Base-by-base conservation (phyloP, 2,888 invertebrate species). In the Lottia gigantea region DNA sequence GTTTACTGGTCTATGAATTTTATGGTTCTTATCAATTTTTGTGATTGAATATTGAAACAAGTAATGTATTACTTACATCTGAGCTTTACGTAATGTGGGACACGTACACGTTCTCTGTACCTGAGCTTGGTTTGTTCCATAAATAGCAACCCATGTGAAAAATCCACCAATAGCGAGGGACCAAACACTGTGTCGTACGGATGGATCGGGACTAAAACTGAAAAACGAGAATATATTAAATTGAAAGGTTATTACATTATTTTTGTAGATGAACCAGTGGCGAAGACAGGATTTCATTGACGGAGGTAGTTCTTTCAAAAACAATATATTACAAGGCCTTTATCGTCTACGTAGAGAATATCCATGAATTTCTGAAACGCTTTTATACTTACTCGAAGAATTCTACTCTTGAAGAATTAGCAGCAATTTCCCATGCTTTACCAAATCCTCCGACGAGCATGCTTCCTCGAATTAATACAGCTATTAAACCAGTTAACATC, bases 111-210 rank as follows among this genome's bases (percentile, higher is more conserved):
- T 96, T 87, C 97, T 94, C 89, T 97, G 97, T 46, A 97, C 94
- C 70, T 96, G 95, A 0, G 96, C 95, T 88, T 97, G 97, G 89
- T 97, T 97, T 46, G 95, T 94, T 85, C 95, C 95, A 88, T 95
- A 97, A 91, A 97, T 93, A 67, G 95, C 94, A 68, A 94, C 92
- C 96, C 96, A 97, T 82, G 95, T 96, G 87, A 97, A 93, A 31
- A 94, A 94, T 2, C 95, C 96, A 25, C 97, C 97, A 74, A 95
- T 90, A 12, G 94, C 86, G 1, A 95, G 92, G 1, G 93, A 91
- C 95, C 96, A 97, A 74, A 96, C 93, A 26, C 95, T 95, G 86
- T 97, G 96, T 0, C 96, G 92, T 0, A 93, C 92, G 0, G 95
- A 94, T 0, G 95, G 95, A 86, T 93, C 92, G 0, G 93, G 91